Evolutionary conservation across 2,113 vertebrate genomes (phyloP), one percentile per base, ranked within the genome.

Genomic region (Dolichotis patagonum): DNA sequence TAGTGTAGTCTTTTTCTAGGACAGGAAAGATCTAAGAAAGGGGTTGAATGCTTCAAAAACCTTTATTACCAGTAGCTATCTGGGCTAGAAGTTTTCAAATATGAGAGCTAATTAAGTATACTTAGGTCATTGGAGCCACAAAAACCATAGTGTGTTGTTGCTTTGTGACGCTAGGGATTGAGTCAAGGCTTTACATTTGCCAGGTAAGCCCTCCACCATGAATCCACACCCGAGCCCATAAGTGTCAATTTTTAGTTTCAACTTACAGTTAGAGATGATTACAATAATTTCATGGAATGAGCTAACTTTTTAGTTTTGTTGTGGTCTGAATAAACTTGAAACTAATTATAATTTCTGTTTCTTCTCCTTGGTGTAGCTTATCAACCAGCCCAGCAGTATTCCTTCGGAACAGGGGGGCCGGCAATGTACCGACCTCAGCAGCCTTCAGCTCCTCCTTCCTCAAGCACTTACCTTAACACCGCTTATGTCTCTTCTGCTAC

Each of bases 401-500:
- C 98, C 62, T 98, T 98, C 96, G 99, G 99, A 98, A 98, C 99
- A 95, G 99, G 99, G 97, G 99, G 98, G 96, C 98, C 98, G 43
- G 94, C 99, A 95, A n/a, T 98, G 97, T 99, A 99, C 99, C 99
- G 99, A 92, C 99, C 99, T 97, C 99, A 99, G 92, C 99, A 99
- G 46, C 99, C 99, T 98, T 38, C 98, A 13, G 89, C 98, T 94
- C 97, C 98, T 82, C 98, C 99, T 97, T 98, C 98, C 96, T 99
- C 99, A 95, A 98, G 98, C 17, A 94, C 98, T 96, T 99, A 98
- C 86, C 87, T 97, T 41, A 98, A 96, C 98, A 97, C 97, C 85
- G 91, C 98, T 90, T 98, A 99, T 98, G 97, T 98, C 24, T 95
- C 99, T 97, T 91, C 99, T 75, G 95, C 98, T 73, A 82, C 98